These are phyloP conservation scores for Bubo blakistoni DNA, from an alignment of 2,113 vertebrate genomes.

Conservation along the genomic window DNA sequence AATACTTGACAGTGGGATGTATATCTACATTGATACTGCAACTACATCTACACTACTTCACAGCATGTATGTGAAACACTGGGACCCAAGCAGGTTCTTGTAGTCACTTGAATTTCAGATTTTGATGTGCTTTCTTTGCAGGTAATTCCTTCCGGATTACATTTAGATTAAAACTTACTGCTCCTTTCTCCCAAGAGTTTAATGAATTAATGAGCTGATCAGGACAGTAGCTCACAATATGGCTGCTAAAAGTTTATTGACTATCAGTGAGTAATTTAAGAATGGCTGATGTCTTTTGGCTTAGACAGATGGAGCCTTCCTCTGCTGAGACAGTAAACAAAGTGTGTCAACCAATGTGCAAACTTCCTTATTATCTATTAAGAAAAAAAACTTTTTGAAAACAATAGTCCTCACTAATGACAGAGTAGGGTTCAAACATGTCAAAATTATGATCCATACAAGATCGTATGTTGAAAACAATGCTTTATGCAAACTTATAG, in stretches of 20 bases:
- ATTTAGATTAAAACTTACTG: not conserved
- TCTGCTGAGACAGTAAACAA: not conserved
- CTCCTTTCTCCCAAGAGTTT: not conserved
- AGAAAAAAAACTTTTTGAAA: not conserved
- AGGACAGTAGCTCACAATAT: not conserved
- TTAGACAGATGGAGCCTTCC: not conserved
- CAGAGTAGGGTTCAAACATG: not conserved
- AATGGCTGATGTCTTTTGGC: not conserved
- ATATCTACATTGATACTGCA: not conserved
- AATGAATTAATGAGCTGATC: not conserved
- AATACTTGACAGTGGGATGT: not conserved
- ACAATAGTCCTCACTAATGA: accelerated
- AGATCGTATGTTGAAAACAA: not conserved
- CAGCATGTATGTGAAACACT: not conserved
- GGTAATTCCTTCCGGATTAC: not conserved
- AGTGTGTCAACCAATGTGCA: not conserved
- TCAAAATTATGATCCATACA: not conserved
- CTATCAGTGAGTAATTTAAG: not conserved
- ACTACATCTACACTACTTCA: not conserved
- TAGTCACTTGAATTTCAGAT: not conserved
- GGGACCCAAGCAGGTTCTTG: not conserved
- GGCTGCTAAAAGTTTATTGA: not conserved
- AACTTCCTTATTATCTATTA: not conserved
- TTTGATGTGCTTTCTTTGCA: not conserved
- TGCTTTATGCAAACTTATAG: not conserved